Evolutionary conservation across 1,140 invertebrate genomes (phyloP).

Genomic region (Drosophila lacertosa): DNA sequence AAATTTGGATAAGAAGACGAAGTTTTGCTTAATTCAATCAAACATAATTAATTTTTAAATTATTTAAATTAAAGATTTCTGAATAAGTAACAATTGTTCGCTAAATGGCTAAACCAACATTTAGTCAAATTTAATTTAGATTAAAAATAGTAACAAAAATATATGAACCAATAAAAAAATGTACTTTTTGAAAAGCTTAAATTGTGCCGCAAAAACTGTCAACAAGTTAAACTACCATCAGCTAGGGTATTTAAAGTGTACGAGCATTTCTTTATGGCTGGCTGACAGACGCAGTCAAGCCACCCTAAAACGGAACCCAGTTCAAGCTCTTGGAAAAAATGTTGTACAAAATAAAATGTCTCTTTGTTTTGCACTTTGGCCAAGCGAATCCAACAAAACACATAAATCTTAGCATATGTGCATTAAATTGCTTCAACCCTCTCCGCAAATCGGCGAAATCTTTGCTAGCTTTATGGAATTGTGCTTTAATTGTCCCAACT

Average conservation of each 20-base stretch:
- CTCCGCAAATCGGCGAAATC: slow-evolving; percentile 13
- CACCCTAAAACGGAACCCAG: slow-evolving; percentile 1
- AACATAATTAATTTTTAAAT: too few relatives aligned
- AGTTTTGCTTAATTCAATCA: too few relatives aligned
- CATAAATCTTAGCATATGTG: slow-evolving; percentile 81
- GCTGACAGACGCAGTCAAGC: slow-evolving; percentile 31
- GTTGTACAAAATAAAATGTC: slow-evolving; percentile 73
- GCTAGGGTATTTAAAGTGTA: slow-evolving; percentile 9
- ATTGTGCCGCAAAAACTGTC: too few relatives aligned
- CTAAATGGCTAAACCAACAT: too few relatives aligned
- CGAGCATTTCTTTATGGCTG: slow-evolving; percentile 68
- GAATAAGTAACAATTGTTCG: too few relatives aligned
- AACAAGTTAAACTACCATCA: not conserved
- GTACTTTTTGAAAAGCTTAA: too few relatives aligned
- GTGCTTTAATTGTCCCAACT: slow-evolving; percentile 61
- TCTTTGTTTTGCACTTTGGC: slow-evolving; percentile 68
- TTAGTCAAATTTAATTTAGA: too few relatives aligned
- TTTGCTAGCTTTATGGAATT: slow-evolving; percentile 7
- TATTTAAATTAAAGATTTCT: too few relatives aligned
- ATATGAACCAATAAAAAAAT: too few relatives aligned
- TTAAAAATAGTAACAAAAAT: too few relatives aligned
- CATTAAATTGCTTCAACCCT: slow-evolving; percentile 64
- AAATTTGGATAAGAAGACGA: too few relatives aligned
- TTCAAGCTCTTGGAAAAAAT: slow-evolving; percentile 46
- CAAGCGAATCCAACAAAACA: slow-evolving; percentile 69